Base-by-base conservation (phyloP, 1,140 invertebrate genomes). In the Scaptodrosophila lebanonensis region DNA sequence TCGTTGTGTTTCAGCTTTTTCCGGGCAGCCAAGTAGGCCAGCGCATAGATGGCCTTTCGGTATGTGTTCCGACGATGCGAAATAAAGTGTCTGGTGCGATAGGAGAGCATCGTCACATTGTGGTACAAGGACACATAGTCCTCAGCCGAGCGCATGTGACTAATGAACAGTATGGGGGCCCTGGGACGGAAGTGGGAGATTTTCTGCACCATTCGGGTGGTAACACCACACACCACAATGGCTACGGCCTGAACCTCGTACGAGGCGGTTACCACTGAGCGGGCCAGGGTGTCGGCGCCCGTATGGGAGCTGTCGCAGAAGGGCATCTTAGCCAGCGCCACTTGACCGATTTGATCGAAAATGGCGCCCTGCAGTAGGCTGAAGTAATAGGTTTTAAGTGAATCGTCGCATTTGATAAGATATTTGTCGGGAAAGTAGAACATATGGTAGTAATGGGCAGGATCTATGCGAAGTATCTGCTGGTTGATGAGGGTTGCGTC, bases 371-470 rank as follows among this genome's bases (percentile, higher is more conserved):
- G 72, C 9, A 84, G 38, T 3, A 63, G 59, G 11, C 43, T 59
- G 20, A 86, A 84, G 29, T 71, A 66, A 12, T 47, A 54, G 1
- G 22, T 8, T 0, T 42, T 1, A 1, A 32, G 20, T 0, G 33
- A 13, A 0, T 43, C 22, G 0, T 58, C 27, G 3, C 57, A 54
- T 2, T 33, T 58, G 0, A 79, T 35, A 38, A 86, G 3, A 38
- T 59, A 86, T 29, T 86, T 86, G 38, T 86, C 84, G 11, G 84
- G 83, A 45, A 77, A 84, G 35, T 66, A 83, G 33, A 84, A 85
- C 13, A 66, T 35, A 16, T 83, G 51, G n/a, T 47, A 57, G 12
- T 71, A 84, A 25, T 84, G 64, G 0, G 33, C 30, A 7, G 83
- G 71, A 53, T 75, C 71, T 5, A 86, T 40, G 1, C 72, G 56